Evolutionary conservation across 1,140 invertebrate genomes (phyloP).

Genomic region (Micrasema minimum): DNA sequence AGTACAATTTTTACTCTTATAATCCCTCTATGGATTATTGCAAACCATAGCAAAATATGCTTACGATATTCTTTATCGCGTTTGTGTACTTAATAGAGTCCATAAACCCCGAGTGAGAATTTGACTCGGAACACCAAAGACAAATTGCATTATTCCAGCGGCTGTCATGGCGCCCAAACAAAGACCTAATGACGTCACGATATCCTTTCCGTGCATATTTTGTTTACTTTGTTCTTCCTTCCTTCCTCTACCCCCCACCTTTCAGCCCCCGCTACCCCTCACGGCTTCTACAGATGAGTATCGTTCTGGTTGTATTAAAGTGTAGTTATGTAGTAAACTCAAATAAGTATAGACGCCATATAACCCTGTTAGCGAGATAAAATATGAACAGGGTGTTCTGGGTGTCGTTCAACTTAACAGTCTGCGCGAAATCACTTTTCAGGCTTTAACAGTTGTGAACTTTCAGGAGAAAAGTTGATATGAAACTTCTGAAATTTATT

Average conservation of each 20-base stretch:
- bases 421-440: background rate
- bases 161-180: constrained; percentile 32
- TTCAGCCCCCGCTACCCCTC: background rate
- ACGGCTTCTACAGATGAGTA: constrained; percentile 41
- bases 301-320: constrained; percentile 53
- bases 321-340: constrained; percentile 51
- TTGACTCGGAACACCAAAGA: constrained; percentile 9
- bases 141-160: constrained; percentile 31
- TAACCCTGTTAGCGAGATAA: constrained; percentile 53
- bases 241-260: background rate
- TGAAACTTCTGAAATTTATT: too few species aligned
- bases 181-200: constrained; percentile 32
- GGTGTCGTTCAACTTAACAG: background rate
- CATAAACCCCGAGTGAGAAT: too few species aligned
- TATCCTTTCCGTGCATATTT: constrained; percentile 23
- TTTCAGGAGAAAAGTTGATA: too few species aligned
- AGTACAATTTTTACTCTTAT: too few species aligned
- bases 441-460: background rate
- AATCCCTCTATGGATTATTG: too few species aligned
- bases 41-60: too few species aligned
- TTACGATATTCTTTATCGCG: too few species aligned
- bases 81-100: too few species aligned
- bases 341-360: constrained; percentile 52
- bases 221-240: constrained; percentile 31
- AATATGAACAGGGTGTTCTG: constrained; percentile 47